Conservation (phyloP, 2,113 vertebrate genomes). For the Uria lomvia region DNA sequence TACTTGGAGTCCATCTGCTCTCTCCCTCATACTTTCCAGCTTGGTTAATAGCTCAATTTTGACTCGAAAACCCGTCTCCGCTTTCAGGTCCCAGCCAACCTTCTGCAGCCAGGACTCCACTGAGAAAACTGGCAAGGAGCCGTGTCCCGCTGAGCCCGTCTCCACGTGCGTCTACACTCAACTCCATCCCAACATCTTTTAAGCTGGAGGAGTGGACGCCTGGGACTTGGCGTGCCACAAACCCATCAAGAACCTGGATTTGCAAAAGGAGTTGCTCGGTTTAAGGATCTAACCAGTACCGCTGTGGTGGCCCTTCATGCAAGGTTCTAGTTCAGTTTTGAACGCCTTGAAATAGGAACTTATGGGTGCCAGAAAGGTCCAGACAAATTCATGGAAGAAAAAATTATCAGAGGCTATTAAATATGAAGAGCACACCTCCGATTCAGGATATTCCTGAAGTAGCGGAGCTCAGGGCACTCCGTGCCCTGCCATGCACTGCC, state of each 20-base stretch:
- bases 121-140: background rate
- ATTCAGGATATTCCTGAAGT: background rate
- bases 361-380: background rate
- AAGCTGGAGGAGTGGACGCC: background rate
- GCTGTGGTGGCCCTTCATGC: accelerated
- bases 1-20: background rate
- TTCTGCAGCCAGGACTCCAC: background rate
- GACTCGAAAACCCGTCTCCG: background rate
- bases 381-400: accelerated
- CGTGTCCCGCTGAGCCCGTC: background rate
- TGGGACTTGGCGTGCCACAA: too few species aligned
- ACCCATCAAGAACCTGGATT: background rate
- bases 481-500: too few species aligned
- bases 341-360: accelerated
- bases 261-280: too few species aligned
- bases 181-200: accelerated
- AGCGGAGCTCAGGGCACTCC: background rate
- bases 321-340: background rate
- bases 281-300: background rate
- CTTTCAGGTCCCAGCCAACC: background rate
- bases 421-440: background rate
- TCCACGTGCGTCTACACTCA: accelerated
- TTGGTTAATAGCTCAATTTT: background rate
- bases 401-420: accelerated
- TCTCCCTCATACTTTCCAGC: background rate